Base-by-base conservation (phyloP, 2,113 vertebrate genomes). In the Theropithecus gelada region DNA sequence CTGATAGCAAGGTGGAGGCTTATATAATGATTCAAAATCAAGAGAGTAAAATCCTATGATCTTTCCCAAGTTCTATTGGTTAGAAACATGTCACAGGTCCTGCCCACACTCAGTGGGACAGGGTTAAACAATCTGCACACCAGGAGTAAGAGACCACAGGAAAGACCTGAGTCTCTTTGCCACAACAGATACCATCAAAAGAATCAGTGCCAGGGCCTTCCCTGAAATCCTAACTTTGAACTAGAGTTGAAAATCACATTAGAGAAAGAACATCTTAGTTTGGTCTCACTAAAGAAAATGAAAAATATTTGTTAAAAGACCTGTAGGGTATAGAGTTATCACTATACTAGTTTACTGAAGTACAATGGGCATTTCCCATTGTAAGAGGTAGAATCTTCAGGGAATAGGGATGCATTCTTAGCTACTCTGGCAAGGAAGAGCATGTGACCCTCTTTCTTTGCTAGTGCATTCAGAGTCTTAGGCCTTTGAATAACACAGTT, bases 401-500 rank as follows among this genome's bases (percentile, higher is more conserved):
- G 32, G 10, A 94, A 72, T 59, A 82, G 72, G 6, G 48, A 72
- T 48, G 90, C 93, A 98, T 97, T 98, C 89, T 73, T n/a, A 81
- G 93, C 85, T 97, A 88, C 32, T 97, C 45, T 61, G 91, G 83
- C 89, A 98, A 92, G 97, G 97, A 98, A 95, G 88, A 80, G 50
- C 27, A 32, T 94, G 14, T 1, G 3, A 98, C 82, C 52, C 81
- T 94, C 32, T 93, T 98, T 90, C 80, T 96, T 92, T 52, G 92
- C 97, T 97, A 94, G 95, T 86, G 55, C 79, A 66, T 96, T 97
- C 32, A 68, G 45, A 97, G 43, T 97, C 94, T 97, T 43, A 70
- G 59, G 59, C 68, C 88, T 96, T 92, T 87, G 98, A 98, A 98
- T 98, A 98, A 96, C 11, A 98, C 84, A 91, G 97, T 97, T 98